A percentile compares a stretch with the other conserved stretches of the same genome.
phyloP scores from a whole-genome alignment of 2,888 invertebrate genomes.

The Koerneria pararmatus region DNA sequence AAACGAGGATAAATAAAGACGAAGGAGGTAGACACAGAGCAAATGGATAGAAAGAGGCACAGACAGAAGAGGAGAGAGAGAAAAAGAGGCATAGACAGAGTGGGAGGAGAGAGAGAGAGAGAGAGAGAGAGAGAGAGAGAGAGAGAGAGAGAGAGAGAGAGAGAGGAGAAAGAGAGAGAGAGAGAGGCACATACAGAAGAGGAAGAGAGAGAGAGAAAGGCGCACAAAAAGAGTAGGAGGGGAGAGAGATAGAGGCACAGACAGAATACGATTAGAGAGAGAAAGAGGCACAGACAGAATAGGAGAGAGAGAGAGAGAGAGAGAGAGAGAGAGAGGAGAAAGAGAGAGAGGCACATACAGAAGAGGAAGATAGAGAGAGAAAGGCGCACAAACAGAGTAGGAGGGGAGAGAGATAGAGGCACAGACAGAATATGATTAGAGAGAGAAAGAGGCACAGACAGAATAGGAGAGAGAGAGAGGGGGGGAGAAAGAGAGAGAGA shows the following conservation, averaged over 20 bases:
- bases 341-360: not conserved
- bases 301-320: not conserved
- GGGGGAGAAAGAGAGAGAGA: not conserved
- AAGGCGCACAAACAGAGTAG: not conserved
- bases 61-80: not conserved
- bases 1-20: too few relatives aligned
- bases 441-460: not conserved
- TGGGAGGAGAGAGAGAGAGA: constrained; percentile 14
- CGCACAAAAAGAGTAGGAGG: not conserved
- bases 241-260: constrained; percentile 1
- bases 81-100: not conserved
- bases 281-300: not conserved
- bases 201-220: not conserved
- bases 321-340: not conserved
- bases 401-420: constrained; percentile 3
- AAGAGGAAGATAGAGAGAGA: not conserved
- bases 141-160: not conserved
- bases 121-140: not conserved
- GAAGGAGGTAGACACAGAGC: too few relatives aligned
- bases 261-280: constrained; percentile 1
- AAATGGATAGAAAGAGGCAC: not conserved
- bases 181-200: not conserved
- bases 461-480: not conserved
- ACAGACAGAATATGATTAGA: not conserved
- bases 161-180: not conserved